phyloP scores from a whole-genome alignment of 2,113 vertebrate species.

The Scalopus aquaticus region DNA sequence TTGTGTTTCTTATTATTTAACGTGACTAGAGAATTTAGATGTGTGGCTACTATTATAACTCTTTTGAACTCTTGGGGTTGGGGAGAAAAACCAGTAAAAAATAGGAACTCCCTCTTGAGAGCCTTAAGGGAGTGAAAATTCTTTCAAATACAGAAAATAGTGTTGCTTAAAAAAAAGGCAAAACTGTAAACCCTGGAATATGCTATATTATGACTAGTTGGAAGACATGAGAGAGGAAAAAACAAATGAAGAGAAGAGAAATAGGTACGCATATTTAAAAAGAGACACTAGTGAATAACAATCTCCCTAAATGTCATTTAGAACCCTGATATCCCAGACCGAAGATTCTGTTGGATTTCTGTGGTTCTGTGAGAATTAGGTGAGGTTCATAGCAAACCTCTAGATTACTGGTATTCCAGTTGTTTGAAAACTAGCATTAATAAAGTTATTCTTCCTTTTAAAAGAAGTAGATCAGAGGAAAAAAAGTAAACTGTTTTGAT shows the following conservation, averaged over 20 bases:
- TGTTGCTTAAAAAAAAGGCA: not conserved
- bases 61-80: not conserved
- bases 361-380: not conserved
- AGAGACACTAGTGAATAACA: not conserved
- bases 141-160: not conserved
- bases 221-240: not conserved
- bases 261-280: not conserved
- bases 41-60: not conserved
- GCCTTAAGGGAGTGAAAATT: not conserved
- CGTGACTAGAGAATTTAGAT: not conserved
- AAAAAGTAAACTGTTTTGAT: not conserved
- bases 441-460: not conserved
- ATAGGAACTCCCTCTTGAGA: not conserved
- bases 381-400: not conserved
- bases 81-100: not conserved
- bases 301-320: fast-evolving
- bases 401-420: not conserved
- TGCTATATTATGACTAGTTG: not conserved
- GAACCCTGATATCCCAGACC: not conserved
- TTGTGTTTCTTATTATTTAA: not conserved
- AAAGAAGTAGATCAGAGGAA: not conserved
- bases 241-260: not conserved
- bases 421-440: not conserved
- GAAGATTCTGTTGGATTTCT: not conserved
- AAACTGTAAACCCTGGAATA: not conserved